phyloP scores from a whole-genome alignment of 2,797 vertebrate genomes.

The Argya squamiceps region DNA sequence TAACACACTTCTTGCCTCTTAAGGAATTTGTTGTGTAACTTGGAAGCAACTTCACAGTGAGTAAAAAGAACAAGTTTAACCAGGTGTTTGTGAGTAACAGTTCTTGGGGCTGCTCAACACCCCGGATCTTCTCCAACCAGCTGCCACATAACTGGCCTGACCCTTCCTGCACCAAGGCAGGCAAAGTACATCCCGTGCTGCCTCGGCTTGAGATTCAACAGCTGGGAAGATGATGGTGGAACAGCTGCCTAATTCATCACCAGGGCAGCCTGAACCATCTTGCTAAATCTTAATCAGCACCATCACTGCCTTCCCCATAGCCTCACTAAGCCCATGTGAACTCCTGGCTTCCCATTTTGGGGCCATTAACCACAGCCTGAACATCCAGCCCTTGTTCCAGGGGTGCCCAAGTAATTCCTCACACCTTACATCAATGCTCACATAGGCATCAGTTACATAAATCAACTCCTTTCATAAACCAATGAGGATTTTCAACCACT shows the following conservation, averaged over 20 bases:
- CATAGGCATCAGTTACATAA: not conserved
- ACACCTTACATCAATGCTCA: conserved; percentile 53
- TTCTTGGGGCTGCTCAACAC: not conserved
- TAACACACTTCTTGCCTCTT: not conserved
- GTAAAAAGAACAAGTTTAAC: not conserved
- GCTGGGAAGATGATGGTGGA: not conserved
- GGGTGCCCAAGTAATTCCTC: conserved; percentile 69
- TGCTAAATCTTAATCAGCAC: not conserved
- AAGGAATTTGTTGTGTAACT: not conserved
- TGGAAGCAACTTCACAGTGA: not conserved
- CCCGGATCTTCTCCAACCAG: not conserved
- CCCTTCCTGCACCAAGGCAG: not conserved
- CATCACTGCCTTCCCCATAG: not conserved
- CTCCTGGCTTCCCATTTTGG: not conserved
- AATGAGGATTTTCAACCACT: not conserved
- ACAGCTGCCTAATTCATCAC: not conserved
- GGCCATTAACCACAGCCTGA: not conserved
- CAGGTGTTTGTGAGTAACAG: not conserved
- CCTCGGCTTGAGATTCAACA: not conserved
- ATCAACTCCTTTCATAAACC: not conserved
- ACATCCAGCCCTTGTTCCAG: conserved; percentile 44
- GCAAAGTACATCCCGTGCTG: not conserved
- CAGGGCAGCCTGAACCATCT: not conserved
- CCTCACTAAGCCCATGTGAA: not conserved
- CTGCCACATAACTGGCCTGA: not conserved